Percentiles rank a stretch among this genome's conserved stretches.
phyloP scores from a whole-genome alignment of 2,888 invertebrate species.

The Euplagia quadripunctaria region DNA sequence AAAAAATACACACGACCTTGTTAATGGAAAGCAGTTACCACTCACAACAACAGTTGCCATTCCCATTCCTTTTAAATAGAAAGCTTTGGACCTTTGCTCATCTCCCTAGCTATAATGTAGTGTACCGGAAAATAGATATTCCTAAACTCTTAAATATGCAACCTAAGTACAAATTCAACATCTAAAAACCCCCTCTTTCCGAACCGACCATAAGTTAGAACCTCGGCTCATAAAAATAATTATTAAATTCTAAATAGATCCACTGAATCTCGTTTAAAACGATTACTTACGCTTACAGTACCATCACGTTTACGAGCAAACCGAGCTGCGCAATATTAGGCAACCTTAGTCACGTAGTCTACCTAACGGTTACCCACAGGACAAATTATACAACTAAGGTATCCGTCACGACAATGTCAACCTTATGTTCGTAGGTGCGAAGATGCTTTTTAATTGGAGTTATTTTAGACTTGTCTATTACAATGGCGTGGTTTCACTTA shows the following conservation, averaged over 20 bases:
- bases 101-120: too few relatives aligned
- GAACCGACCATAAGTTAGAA: too few relatives aligned
- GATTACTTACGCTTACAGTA: conserved; percentile 16
- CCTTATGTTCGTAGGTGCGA: conserved; percentile 6
- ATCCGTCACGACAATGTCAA: conserved; percentile 26
- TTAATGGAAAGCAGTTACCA: too few relatives aligned
- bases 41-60: too few relatives aligned
- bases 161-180: too few relatives aligned
- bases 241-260: conserved; percentile 31
- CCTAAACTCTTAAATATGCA: too few relatives aligned
- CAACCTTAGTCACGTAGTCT: conserved; percentile 37
- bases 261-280: conserved; percentile 31
- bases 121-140: too few relatives aligned
- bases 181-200: too few relatives aligned
- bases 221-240: conserved; percentile 31
- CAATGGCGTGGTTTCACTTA: conserved; percentile 33
- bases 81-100: too few relatives aligned
- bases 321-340: conserved; percentile 39
- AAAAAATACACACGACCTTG: too few relatives aligned
- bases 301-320: conserved; percentile 39
- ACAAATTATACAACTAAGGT: conserved; percentile 30
- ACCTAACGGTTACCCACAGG: conserved; percentile 32
- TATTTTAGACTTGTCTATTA: conserved; percentile 12
- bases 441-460: conserved; percentile 5
- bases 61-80: too few relatives aligned